These are phyloP conservation scores for Sebastes cheni DNA, from an alignment of 2,797 vertebrate species.

Conservation along the genomic window DNA sequence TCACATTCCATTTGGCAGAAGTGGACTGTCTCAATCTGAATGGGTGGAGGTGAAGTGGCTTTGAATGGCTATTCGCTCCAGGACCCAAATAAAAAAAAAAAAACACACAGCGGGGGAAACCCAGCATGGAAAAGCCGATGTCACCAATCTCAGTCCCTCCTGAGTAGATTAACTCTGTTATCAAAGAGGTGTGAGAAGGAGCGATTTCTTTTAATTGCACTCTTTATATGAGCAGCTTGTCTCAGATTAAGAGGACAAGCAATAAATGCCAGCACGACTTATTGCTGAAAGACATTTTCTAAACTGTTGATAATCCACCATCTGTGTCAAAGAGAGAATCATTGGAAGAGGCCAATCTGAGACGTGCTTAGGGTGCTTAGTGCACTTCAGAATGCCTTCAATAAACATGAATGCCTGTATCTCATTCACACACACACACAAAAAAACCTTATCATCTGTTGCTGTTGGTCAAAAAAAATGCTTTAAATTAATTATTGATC, in stretches of 20 bases:
- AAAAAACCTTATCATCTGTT: slow-evolving; percentile 52
- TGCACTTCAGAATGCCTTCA: slow-evolving; percentile 59
- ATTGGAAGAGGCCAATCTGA: slow-evolving; percentile 60
- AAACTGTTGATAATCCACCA: slow-evolving; percentile 81
- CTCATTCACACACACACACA: slow-evolving; percentile 47
- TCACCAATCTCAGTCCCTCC: slow-evolving; percentile 69
- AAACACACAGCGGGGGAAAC: slow-evolving; percentile 68
- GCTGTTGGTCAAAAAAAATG: slow-evolving; percentile 55
- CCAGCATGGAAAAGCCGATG: slow-evolving; percentile 64
- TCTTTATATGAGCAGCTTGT: slow-evolving; percentile 77
- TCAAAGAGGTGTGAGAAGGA: slow-evolving; percentile 75
- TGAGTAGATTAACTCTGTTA: slow-evolving; percentile 78
- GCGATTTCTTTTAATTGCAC: slow-evolving; percentile 76
- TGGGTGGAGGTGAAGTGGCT: slow-evolving; percentile 78
- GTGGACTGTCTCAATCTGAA: slow-evolving; percentile 76
- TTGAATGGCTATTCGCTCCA: slow-evolving; percentile 73
- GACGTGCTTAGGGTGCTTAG: slow-evolving; percentile 56
- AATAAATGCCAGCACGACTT: slow-evolving; percentile 78
- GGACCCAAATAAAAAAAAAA: slow-evolving; percentile 63
- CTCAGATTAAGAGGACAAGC: slow-evolving; percentile 79
- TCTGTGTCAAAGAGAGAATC: slow-evolving; percentile 76
- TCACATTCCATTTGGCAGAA: slow-evolving; percentile 80
- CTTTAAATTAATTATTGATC: slow-evolving; percentile 79
- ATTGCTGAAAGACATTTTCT: slow-evolving; percentile 77
- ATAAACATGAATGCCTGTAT: slow-evolving; percentile 72